phyloP scores from a whole-genome alignment of 2,113 vertebrate species.

The Otis tarda region DNA sequence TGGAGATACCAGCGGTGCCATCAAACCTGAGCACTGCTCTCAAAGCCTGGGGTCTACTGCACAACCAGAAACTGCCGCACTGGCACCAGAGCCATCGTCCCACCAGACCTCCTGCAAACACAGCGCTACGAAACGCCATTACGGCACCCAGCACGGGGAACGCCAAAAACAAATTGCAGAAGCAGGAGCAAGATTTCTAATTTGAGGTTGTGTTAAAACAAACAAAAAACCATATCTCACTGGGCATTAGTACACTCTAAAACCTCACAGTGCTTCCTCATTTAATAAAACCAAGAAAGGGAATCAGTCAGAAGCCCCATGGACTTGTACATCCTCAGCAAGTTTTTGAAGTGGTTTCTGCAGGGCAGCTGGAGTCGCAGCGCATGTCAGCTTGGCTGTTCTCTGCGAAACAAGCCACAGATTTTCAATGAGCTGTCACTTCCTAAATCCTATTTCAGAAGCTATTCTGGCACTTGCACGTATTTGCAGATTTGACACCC shows the following conservation, averaged over 20 bases:
- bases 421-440: background rate
- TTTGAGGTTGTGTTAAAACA: background rate
- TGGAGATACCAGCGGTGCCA: accelerated
- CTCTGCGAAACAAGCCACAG: background rate
- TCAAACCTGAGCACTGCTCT: background rate
- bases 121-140: accelerated
- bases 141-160: accelerated
- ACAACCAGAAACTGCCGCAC: background rate
- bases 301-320: slow-evolving; percentile 14
- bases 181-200: background rate
- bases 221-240: background rate
- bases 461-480: background rate
- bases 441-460: background rate
- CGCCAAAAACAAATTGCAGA: background rate
- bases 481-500: background rate
- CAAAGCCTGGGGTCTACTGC: accelerated
- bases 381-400: accelerated
- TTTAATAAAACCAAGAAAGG: slow-evolving; percentile 1
- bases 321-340: background rate
- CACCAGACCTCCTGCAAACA: background rate
- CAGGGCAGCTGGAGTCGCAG: background rate
- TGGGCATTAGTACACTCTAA: background rate
- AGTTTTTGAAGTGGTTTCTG: slow-evolving; percentile 37
- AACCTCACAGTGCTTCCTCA: background rate
- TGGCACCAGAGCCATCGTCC: background rate